These are phyloP conservation scores for Lacerta viridis DNA, from an alignment of 2,797 vertebrate species.

Conservation along the genomic window DNA sequence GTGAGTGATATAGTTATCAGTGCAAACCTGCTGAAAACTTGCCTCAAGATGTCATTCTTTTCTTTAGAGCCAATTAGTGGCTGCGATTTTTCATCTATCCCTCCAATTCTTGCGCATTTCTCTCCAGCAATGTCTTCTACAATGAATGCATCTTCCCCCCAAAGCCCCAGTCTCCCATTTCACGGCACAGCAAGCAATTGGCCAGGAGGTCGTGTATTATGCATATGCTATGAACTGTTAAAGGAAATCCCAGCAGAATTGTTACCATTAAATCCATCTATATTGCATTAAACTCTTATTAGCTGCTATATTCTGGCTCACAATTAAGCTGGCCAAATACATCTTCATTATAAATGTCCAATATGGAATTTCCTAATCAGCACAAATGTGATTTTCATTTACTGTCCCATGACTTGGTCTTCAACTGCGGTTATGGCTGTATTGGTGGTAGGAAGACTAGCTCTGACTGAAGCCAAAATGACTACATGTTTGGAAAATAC, in stretches of 20 bases:
- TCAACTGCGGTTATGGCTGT: neutral
- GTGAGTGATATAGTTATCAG: slow-evolving; percentile 27
- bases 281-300: slow-evolving; percentile 74
- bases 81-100: slow-evolving; percentile 34
- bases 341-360: slow-evolving; percentile 61
- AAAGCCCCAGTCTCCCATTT: slow-evolving; percentile 41
- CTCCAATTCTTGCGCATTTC: slow-evolving; percentile 11
- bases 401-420: slow-evolving; percentile 47
- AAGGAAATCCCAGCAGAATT: slow-evolving; percentile 69
- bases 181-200: slow-evolving; percentile 40
- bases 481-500: neutral
- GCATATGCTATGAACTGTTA: slow-evolving; percentile 61
- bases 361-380: slow-evolving; percentile 60
- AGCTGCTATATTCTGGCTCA: slow-evolving; percentile 60
- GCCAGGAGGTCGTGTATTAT: slow-evolving; percentile 62
- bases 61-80: slow-evolving; percentile 25
- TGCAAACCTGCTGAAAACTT: slow-evolving; percentile 5
- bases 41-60: slow-evolving; percentile 33
- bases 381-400: slow-evolving; percentile 61
- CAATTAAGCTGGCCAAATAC: slow-evolving; percentile 69
- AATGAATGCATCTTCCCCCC: slow-evolving; percentile 19
- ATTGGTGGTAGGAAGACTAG: slow-evolving; percentile 35
- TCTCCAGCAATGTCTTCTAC: slow-evolving; percentile 42
- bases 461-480: slow-evolving; percentile 2
- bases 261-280: slow-evolving; percentile 74